Conservation (phyloP, 1,140 invertebrate species). For the Goniozus legneri region DNA sequence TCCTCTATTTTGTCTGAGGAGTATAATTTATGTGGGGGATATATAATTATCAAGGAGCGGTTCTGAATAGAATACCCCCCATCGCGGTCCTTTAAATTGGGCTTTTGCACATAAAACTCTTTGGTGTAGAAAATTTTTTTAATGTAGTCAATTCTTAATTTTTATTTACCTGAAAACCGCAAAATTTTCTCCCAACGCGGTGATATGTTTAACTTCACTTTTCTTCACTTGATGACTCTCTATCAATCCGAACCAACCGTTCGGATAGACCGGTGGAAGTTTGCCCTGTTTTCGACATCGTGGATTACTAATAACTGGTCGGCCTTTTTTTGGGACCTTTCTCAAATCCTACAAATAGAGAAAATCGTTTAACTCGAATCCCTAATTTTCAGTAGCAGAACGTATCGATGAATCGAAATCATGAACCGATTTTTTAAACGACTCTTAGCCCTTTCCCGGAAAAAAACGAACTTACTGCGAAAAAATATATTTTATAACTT, state of each 20-base stretch:
- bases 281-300: slow-evolving; percentile 56
- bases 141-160: too few species aligned
- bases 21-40: too few species aligned
- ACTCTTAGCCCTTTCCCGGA: too few species aligned
- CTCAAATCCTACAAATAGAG: neutral
- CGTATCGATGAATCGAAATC: neutral
- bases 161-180: slow-evolving; percentile 69
- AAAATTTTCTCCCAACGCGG: slow-evolving; percentile 72
- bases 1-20: too few species aligned
- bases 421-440: too few species aligned
- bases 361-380: neutral
- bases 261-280: slow-evolving; percentile 80
- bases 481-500: too few species aligned
- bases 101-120: too few species aligned
- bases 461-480: too few species aligned
- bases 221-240: slow-evolving; percentile 66
- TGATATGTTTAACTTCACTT: slow-evolving; percentile 62
- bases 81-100: too few species aligned
- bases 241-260: slow-evolving; percentile 81
- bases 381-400: neutral
- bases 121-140: too few species aligned
- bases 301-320: neutral
- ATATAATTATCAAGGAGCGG: too few species aligned
- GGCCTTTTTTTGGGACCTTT: neutral
- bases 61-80: too few species aligned